Percentiles rank a stretch among this genome's conserved stretches.
These are phyloP conservation scores for Anthonomus grandis DNA, from an alignment of 1,140 invertebrate genomes.

Conservation along the genomic window DNA sequence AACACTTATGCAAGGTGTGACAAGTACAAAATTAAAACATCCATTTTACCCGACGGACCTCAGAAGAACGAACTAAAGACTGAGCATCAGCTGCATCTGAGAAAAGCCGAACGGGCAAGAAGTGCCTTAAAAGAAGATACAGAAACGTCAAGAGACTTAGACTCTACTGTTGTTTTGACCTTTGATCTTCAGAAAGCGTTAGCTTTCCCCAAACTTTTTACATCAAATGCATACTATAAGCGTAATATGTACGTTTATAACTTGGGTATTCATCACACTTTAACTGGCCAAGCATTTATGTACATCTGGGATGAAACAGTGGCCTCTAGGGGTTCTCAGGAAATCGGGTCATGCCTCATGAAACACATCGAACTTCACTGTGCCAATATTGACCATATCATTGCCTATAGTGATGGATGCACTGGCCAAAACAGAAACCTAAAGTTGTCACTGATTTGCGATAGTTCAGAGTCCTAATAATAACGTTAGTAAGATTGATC, in stretches of 20 bases:
- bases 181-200: slow-evolving; percentile 21
- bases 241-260: slow-evolving; percentile 21
- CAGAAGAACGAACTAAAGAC: not conserved
- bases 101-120: slow-evolving; percentile 13
- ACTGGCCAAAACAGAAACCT: slow-evolving; percentile 22
- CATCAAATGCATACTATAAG: slow-evolving; percentile 18
- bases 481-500: slow-evolving; percentile 1
- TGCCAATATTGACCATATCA: slow-evolving; percentile 2
- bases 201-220: slow-evolving; percentile 14
- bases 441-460: not conserved
- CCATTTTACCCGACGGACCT: not conserved
- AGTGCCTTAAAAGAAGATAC: not conserved
- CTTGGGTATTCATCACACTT: slow-evolving; percentile 10
- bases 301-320: slow-evolving; percentile 13
- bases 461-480: not conserved
- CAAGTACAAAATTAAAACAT: slow-evolving; percentile 2
- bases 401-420: slow-evolving; percentile 11
- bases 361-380: slow-evolving; percentile 4
- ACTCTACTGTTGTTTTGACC: no score
- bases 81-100: slow-evolving; percentile 1
- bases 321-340: slow-evolving; percentile 20
- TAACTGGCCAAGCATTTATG: slow-evolving; percentile 4
- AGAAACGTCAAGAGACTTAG: not conserved
- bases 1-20: slow-evolving; percentile 18
- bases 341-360: slow-evolving; percentile 13